Evolutionary conservation across 2,113 vertebrate genomes (phyloP).

Genomic region (Spea bombifrons): DNA sequence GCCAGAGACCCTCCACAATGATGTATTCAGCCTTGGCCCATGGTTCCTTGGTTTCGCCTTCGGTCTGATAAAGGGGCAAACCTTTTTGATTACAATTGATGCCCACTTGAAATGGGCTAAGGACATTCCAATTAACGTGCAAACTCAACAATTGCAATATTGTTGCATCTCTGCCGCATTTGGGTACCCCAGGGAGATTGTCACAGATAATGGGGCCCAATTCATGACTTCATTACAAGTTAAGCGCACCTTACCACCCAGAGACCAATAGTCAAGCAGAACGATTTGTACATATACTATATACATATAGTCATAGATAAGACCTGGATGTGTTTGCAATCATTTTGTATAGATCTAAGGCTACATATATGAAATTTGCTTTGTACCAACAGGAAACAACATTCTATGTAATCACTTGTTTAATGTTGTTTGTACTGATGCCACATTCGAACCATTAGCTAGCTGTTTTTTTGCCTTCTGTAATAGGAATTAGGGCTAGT

Average conservation of each 20-base stretch:
- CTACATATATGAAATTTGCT: too few relatives aligned
- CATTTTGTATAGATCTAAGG: too few relatives aligned
- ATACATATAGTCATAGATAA: too few relatives aligned
- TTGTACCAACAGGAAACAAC: too few relatives aligned
- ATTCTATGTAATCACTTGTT: too few relatives aligned
- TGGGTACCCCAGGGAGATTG: slow-evolving; percentile 4
- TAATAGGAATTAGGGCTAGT: too few relatives aligned
- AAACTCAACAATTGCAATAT: background rate
- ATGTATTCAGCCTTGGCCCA: background rate
- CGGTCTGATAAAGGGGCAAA: background rate
- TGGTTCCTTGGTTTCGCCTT: background rate
- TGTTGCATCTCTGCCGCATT: background rate
- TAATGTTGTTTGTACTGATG: too few relatives aligned
- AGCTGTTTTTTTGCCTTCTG: too few relatives aligned
- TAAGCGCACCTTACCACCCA: background rate
- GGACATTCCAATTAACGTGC: background rate
- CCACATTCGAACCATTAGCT: too few relatives aligned
- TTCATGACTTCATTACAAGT: background rate
- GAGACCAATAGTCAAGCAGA: background rate
- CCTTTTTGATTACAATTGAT: background rate
- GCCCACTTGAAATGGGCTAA: background rate
- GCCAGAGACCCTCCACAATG: background rate
- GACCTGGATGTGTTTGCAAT: too few relatives aligned
- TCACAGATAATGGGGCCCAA: background rate
- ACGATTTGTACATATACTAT: background rate